A percentile compares a stretch with the other conserved stretches of the same genome.
These are phyloP conservation scores for Anguilla obscura DNA, from an alignment of 2,797 vertebrate genomes.

Conservation along the genomic window DNA sequence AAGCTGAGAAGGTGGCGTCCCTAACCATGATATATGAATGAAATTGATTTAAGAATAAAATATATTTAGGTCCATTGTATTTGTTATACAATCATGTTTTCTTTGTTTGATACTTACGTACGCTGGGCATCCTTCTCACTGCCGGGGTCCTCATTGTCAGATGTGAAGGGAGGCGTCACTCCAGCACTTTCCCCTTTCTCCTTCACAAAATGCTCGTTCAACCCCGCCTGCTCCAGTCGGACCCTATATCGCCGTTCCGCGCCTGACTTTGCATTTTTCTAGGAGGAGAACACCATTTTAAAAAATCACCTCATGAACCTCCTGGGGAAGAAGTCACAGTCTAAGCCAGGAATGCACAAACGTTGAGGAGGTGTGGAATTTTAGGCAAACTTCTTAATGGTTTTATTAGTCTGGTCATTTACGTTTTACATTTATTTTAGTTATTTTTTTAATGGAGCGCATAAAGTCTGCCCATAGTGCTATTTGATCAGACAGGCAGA, in stretches of 20 bases:
- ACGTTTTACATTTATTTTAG: background rate
- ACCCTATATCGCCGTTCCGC: constrained; percentile 79
- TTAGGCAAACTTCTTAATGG: background rate
- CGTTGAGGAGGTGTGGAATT: background rate
- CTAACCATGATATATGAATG: background rate
- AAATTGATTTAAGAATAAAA: constrained; percentile 29
- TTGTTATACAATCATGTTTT: constrained; percentile 43
- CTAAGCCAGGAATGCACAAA: background rate
- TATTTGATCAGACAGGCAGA: too few species aligned
- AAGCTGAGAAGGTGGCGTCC: too few species aligned
- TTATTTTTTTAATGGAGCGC: too few species aligned
- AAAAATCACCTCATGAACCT: constrained; percentile 12
- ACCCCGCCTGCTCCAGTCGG: constrained; percentile 77
- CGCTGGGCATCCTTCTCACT: constrained; percentile 46
- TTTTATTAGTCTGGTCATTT: background rate
- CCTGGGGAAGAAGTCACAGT: background rate
- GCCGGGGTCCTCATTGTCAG: constrained; percentile 50
- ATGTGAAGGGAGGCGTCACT: constrained; percentile 38
- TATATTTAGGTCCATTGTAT: background rate
- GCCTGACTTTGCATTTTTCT: constrained; percentile 77
- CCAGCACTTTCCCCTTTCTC: constrained; percentile 67
- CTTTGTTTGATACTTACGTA: constrained; percentile 64
- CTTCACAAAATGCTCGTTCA: constrained; percentile 84
- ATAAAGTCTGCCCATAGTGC: too few species aligned
- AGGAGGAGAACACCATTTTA: constrained; percentile 22